These are phyloP conservation scores for Tragopan temminckii DNA, from an alignment of 2,797 vertebrate species.

Conservation along the genomic window DNA sequence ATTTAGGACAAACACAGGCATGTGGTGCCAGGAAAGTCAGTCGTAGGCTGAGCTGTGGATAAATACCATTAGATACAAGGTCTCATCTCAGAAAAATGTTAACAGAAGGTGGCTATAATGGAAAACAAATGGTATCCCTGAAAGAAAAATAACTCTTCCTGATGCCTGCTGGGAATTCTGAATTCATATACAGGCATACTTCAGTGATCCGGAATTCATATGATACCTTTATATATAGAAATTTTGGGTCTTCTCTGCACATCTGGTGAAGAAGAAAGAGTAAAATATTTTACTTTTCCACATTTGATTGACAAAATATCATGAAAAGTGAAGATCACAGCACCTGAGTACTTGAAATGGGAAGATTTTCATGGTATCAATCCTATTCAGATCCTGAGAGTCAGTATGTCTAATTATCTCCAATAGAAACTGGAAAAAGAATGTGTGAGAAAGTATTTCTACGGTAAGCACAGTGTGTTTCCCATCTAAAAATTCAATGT, in stretches of 20 bases:
- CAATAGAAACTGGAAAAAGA: not conserved
- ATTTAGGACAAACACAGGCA: conserved; percentile 15
- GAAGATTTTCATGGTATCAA: not conserved
- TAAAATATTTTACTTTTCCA: conserved; percentile 47
- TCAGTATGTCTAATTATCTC: not conserved
- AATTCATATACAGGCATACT: conserved; percentile 53
- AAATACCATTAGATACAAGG: conserved; percentile 59
- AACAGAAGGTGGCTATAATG: conserved; percentile 71
- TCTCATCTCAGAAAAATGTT: conserved; percentile 73
- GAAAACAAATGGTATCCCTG: conserved; percentile 70
- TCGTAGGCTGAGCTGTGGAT: conserved; percentile 39
- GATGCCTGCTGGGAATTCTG: conserved; percentile 65
- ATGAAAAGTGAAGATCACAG: not conserved
- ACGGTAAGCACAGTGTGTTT: not conserved
- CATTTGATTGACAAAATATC: conserved; percentile 32
- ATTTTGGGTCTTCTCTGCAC: conserved; percentile 6
- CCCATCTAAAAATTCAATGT: not conserved
- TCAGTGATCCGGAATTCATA: conserved; percentile 44
- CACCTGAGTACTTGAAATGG: not conserved
- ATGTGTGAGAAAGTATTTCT: not conserved
- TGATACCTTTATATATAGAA: conserved; percentile 57
- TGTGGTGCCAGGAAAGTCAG: conserved; percentile 60
- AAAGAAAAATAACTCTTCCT: conserved; percentile 68
- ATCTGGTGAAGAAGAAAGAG: conserved; percentile 47
- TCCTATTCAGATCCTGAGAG: not conserved